Evolutionary conservation across 2,113 vertebrate genomes (phyloP), one percentile per base, ranked within the genome.

Genomic region (Neodontobutis hainanensis): DNA sequence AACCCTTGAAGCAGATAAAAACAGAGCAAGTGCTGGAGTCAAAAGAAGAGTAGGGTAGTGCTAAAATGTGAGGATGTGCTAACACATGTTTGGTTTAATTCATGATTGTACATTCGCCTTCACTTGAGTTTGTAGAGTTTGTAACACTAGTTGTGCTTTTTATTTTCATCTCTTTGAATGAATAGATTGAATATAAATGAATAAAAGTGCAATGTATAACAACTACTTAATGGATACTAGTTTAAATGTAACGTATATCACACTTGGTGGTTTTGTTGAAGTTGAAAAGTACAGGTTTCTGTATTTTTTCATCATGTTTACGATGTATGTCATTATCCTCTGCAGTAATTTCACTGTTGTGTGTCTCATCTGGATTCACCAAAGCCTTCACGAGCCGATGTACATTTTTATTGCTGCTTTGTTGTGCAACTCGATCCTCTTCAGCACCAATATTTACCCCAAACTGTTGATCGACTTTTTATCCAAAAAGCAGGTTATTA

Each of bases 281-380:
- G 53, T 57, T 38, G 35, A 57, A 40, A 40, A 40, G n/a, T 57
- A 57, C 35, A 38, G 8, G n/a, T 15, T 15, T 12, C 14, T 40
- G 8, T 57, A 57, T 40, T 57, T 57, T 40, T 38, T 57, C 8
- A 10, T 57, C 3, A 16, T 57, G 36, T 40, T 57, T 9, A 9
- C 11, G 2, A 11, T 42, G 12, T 78, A 73, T 52, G 5, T 68
- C 47, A 14, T 73, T 7, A 68, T 73, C 16, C 47, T 78, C 2
- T 44, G 0, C 45, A 50, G 55, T 35, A 78, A 78, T 19, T 12
- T 10, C 32, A 36, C 7, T 48, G 11, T 55, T 8, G 32, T 70
- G 11, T 52, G 58, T 36, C 11, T 32, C 8, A 34, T 36, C 5
- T 35, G 16, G 16, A 16, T 3, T 32, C 6, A 15, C 44, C 10